phyloP scores from a whole-genome alignment of 1,140 invertebrate genomes.

The Bombus fervidus region DNA sequence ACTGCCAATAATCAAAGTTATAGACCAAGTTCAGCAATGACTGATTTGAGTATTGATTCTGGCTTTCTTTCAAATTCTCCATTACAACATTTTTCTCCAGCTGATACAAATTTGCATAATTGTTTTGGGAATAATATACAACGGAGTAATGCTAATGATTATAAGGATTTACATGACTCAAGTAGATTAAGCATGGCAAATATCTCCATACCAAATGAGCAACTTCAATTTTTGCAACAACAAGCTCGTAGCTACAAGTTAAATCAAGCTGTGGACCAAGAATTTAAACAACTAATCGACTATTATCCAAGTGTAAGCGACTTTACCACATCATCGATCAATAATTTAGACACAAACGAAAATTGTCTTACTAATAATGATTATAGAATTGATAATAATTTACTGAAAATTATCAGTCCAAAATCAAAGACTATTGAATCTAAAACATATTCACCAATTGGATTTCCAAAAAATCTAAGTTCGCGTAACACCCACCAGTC shows the following conservation, averaged over 20 bases:
- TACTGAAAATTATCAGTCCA: conserved; percentile 74
- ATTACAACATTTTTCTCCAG: conserved; percentile 77
- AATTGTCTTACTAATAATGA: conserved; percentile 68
- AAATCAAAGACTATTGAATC: conserved; percentile 67
- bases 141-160: conserved; percentile 72
- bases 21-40: conserved; percentile 77
- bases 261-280: conserved; percentile 71
- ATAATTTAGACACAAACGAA: conserved; percentile 65
- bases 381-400: conserved; percentile 72
- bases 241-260: conserved; percentile 68
- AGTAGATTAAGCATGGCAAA: conserved; percentile 66
- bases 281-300: conserved; percentile 74
- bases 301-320: conserved; percentile 72
- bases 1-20: conserved; percentile 69
- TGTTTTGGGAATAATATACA: conserved; percentile 72
- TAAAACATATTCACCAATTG: conserved; percentile 74
- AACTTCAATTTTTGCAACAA: conserved; percentile 71
- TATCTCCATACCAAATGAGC: conserved; percentile 69
- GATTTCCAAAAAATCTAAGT: conserved; percentile 74
- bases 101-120: conserved; percentile 73
- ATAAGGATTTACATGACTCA: conserved; percentile 72
- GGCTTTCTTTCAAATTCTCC: conserved; percentile 79
- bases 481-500: conserved; percentile 65
- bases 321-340: conserved; percentile 58
- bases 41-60: conserved; percentile 77